Evolutionary conservation across 2,113 vertebrate genomes (phyloP).

Genomic region (Burhinus bistriatus): DNA sequence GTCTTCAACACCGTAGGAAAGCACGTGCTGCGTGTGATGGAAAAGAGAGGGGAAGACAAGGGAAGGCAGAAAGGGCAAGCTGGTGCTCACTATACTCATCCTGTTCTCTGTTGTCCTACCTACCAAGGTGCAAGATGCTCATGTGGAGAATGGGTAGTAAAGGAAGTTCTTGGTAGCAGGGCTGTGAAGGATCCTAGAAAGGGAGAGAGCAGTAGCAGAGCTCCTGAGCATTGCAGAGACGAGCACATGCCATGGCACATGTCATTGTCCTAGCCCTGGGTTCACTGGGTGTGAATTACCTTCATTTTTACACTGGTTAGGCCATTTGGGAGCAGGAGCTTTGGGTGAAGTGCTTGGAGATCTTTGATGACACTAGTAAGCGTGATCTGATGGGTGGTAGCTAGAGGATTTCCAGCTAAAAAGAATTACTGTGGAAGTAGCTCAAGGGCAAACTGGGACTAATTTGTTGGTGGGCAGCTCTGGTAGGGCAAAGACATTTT

Average conservation of each 20-base stretch:
- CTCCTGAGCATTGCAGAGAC: not conserved
- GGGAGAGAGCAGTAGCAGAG: not conserved
- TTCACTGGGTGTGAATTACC: not conserved
- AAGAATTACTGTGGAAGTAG: not conserved
- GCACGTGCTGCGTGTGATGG: not conserved
- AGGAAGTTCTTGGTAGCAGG: not conserved
- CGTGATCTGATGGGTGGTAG: not conserved
- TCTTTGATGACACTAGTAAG: not conserved
- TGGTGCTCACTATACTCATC: not conserved
- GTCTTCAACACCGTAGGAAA: not conserved
- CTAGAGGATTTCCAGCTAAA: not conserved
- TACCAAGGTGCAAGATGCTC: not conserved
- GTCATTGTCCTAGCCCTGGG: not conserved
- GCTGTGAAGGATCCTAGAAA: not conserved
- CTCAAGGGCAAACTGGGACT: not conserved
- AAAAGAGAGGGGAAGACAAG: not conserved
- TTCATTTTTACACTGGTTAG: not conserved
- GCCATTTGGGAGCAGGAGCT: not conserved
- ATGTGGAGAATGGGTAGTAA: not conserved
- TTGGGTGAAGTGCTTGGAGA: not conserved
- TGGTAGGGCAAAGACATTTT: not conserved
- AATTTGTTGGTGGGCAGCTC: not conserved
- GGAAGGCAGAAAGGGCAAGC: not conserved
- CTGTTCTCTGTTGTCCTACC: not conserved
- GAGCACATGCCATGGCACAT: not conserved